These are phyloP conservation scores for Halichoeres trimaculatus DNA, from an alignment of 2,113 vertebrate genomes.

Conservation along the genomic window DNA sequence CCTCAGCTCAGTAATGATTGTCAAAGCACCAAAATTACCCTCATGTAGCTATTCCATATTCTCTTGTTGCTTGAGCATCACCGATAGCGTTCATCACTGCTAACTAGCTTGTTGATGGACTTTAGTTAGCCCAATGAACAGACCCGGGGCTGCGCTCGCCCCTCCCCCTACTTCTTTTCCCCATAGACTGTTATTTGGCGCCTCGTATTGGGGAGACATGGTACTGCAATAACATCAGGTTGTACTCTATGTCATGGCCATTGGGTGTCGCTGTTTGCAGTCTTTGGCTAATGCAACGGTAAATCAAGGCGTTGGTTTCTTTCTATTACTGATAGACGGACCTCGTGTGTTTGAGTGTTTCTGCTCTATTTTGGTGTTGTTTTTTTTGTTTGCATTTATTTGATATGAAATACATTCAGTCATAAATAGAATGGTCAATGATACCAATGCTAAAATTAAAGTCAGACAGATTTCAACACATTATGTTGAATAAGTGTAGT, in stretches of 20 bases:
- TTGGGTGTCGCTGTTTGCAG: constrained; percentile 47
- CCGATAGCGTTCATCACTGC: constrained; percentile 14
- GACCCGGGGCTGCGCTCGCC: constrained; percentile 51
- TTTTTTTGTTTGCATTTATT: too few relatives aligned
- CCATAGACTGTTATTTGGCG: constrained; percentile 20
- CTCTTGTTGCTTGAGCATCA: background rate
- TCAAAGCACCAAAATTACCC: background rate
- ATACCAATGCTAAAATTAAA: too few relatives aligned
- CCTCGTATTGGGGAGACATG: background rate
- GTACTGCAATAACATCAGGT: background rate
- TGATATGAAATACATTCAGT: too few relatives aligned
- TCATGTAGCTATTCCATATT: constrained; percentile 47
- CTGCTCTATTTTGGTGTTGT: too few relatives aligned
- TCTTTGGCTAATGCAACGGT: too few relatives aligned
- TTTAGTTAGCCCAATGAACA: constrained; percentile 50
- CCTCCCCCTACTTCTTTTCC: constrained; percentile 25
- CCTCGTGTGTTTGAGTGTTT: too few relatives aligned
- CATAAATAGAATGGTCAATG: too few relatives aligned
- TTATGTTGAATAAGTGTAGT: too few relatives aligned
- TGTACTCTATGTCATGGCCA: background rate
- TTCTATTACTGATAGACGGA: too few relatives aligned
- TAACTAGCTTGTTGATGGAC: constrained; percentile 76
- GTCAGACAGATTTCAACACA: too few relatives aligned
- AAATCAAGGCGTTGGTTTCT: too few relatives aligned
- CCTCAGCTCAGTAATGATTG: constrained; percentile 11